Conservation (phyloP, 1,140 invertebrate genomes). For the Macrobrachium rosenbergii region DNA sequence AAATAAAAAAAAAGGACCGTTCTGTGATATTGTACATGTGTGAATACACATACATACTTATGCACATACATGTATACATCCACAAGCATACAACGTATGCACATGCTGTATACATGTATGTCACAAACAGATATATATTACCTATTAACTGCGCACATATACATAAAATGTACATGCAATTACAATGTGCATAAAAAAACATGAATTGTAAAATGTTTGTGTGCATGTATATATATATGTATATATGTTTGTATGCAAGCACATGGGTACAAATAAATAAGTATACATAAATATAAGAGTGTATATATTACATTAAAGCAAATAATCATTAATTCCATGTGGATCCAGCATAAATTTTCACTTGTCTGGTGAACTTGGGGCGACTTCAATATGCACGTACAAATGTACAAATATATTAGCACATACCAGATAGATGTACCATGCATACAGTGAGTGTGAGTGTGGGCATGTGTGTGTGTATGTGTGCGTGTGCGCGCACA, state of each 20-base stretch:
- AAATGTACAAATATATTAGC: too few species aligned
- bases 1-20: too few species aligned
- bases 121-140: neutral
- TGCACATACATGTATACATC: slow-evolving; percentile 3
- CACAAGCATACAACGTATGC: neutral
- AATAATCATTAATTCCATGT: too few species aligned
- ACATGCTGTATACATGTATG: neutral
- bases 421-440: too few species aligned
- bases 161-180: neutral
- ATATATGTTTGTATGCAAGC: neutral
- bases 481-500: neutral
- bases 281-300: neutral
- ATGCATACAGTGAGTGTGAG: neutral
- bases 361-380: too few species aligned
- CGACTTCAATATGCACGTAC: too few species aligned
- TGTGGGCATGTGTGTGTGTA: neutral
- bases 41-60: neutral
- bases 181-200: neutral
- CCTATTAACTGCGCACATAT: neutral
- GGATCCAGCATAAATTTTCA: too few species aligned
- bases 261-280: neutral
- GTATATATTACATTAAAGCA: neutral
- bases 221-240: neutral
- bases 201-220: neutral
- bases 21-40: neutral